phyloP scores from a whole-genome alignment of 2,113 vertebrate genomes.

The Eurypyga helias region DNA sequence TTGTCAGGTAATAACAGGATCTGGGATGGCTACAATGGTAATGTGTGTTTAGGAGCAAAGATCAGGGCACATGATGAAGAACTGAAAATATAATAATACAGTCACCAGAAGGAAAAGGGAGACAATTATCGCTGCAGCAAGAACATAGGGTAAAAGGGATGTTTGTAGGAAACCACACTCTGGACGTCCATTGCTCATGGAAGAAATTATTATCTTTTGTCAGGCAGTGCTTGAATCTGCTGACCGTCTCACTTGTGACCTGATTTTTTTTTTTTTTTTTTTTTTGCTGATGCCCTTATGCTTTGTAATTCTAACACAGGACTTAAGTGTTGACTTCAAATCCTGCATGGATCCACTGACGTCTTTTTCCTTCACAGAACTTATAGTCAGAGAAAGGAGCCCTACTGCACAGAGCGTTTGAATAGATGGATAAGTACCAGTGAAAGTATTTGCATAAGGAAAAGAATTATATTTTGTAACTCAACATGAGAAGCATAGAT shows the following conservation, averaged over 20 bases:
- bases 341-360: not conserved
- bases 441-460: constrained; percentile 57
- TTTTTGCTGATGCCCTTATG: not conserved
- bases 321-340: constrained; percentile 34
- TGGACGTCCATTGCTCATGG: not conserved
- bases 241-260: not conserved
- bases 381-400: constrained; percentile 14
- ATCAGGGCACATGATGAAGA: not conserved
- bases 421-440: constrained; percentile 58
- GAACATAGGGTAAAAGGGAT: not conserved
- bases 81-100: not conserved
- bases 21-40: not conserved
- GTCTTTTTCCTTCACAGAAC: constrained; percentile 25
- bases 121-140: not conserved
- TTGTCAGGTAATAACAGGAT: not conserved
- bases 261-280: not conserved
- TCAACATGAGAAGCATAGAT: constrained; percentile 52
- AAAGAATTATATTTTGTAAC: constrained; percentile 60
- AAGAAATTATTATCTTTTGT: not conserved
- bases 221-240: not conserved
- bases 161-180: not conserved
- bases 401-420: constrained; percentile 45
- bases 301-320: not conserved
- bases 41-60: not conserved
- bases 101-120: not conserved